These are phyloP conservation scores for Pelodiscus sinensis DNA, from an alignment of 2,113 vertebrate species.

Conservation along the genomic window DNA sequence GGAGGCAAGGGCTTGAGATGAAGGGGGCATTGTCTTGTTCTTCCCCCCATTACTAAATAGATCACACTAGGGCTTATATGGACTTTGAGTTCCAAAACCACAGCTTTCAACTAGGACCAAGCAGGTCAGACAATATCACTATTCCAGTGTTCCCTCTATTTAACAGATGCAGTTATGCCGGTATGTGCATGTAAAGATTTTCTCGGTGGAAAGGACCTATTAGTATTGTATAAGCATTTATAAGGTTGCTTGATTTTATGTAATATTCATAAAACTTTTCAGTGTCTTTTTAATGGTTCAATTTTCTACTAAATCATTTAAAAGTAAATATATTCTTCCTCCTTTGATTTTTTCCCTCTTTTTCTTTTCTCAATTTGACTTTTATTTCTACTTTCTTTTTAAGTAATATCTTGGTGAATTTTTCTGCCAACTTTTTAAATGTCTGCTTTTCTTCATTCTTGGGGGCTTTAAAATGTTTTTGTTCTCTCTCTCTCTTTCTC, in stretches of 20 bases:
- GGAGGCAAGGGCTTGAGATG: too few species aligned
- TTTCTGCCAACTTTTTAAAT: background rate
- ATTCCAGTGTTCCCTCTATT: background rate
- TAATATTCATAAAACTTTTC: background rate
- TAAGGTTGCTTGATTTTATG: background rate
- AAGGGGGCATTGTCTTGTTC: too few species aligned
- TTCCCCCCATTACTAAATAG: background rate
- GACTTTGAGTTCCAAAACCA: background rate
- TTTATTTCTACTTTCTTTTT: background rate
- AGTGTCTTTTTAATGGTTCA: background rate
- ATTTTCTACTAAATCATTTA: background rate
- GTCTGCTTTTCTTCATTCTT: background rate
- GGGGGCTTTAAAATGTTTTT: background rate
- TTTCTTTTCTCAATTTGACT: background rate
- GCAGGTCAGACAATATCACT: background rate
- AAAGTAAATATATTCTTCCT: background rate
- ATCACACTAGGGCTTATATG: background rate
- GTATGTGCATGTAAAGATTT: background rate
- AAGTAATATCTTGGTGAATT: background rate
- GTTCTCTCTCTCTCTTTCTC: background rate
- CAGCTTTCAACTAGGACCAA: background rate
- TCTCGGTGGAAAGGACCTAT: background rate
- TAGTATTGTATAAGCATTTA: background rate
- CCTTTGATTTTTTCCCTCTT: background rate
- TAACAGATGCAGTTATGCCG: background rate